phyloP scores from a whole-genome alignment of 2,888 invertebrate genomes.

The Pantelozetes paolii region DNA sequence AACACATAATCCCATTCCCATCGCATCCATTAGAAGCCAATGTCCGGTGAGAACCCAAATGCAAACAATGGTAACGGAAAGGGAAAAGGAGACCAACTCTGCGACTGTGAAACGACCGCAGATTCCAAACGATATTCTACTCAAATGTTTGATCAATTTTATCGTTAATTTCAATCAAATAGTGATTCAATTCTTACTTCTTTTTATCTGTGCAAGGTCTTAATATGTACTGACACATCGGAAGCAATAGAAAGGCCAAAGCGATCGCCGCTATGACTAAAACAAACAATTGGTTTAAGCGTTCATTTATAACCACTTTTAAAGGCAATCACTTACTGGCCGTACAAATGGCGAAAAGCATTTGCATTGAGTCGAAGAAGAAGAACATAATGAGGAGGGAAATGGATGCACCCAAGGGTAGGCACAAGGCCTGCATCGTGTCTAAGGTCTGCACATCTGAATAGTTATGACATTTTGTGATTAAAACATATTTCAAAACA shows the following conservation, averaged over 20 bases:
- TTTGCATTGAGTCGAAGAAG: slow-evolving; percentile 98
- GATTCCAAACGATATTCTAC: slow-evolving; percentile 74
- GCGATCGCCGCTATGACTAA: slow-evolving; percentile 88
- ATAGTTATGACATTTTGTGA: slow-evolving; percentile 36
- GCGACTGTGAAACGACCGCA: slow-evolving; percentile 93
- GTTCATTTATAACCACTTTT: background rate
- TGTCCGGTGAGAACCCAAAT: slow-evolving; percentile 97
- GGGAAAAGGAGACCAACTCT: slow-evolving; percentile 84
- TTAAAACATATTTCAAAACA: slow-evolving; percentile 11
- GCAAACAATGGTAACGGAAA: slow-evolving; percentile 88
- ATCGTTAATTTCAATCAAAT: slow-evolving; percentile 4
- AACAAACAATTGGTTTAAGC: background rate
- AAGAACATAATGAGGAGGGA: slow-evolving; percentile 96
- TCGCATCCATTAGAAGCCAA: slow-evolving; percentile 97
- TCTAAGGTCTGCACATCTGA: slow-evolving; percentile 82
- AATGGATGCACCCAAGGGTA: slow-evolving; percentile 90
- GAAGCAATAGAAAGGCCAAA: slow-evolving; percentile 87
- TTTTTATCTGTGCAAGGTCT: slow-evolving; percentile 76
- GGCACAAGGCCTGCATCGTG: slow-evolving; percentile 93
- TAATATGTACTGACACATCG: slow-evolving; percentile 94
- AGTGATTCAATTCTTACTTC: slow-evolving; percentile 56
- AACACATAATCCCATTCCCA: slow-evolving; percentile 97
- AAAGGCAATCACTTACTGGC: slow-evolving; percentile 68
- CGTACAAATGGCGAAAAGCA: slow-evolving; percentile 76
- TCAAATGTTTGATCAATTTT: slow-evolving; percentile 42